These are phyloP conservation scores for Molothrus aeneus DNA, from an alignment of 2,797 vertebrate genomes.

Conservation along the genomic window DNA sequence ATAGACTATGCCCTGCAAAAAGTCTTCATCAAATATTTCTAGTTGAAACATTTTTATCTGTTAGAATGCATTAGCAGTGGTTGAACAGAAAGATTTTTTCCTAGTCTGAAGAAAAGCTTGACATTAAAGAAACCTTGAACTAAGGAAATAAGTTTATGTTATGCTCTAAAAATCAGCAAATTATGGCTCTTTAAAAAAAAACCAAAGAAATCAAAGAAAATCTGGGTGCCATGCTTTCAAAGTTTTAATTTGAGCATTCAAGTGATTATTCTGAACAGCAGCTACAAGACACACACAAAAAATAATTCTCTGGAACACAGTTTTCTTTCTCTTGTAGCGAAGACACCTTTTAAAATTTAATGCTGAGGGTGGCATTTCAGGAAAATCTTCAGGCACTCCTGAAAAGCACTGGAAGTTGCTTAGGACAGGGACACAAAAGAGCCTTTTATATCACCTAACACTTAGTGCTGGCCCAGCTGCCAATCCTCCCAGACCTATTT, in stretches of 20 bases:
- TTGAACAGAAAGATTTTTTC: not conserved
- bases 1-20: conserved; percentile 66
- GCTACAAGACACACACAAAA: not conserved
- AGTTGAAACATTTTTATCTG: not conserved
- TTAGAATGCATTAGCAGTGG: not conserved
- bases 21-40: not conserved
- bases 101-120: not conserved
- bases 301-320: not conserved
- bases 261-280: not conserved
- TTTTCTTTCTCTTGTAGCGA: not conserved
- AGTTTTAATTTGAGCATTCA: not conserved
- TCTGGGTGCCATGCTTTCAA: not conserved
- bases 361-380: not conserved
- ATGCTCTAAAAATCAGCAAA: conserved; percentile 26
- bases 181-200: not conserved
- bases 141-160: not conserved
- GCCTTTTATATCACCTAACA: not conserved
- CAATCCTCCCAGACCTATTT: not conserved
- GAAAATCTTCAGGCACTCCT: not conserved
- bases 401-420: not conserved
- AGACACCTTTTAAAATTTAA: not conserved
- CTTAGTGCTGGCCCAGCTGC: not conserved
- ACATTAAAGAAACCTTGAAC: not conserved
- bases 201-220: not conserved
- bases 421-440: not conserved